Evolutionary conservation across 2,888 invertebrate genomes (phyloP).

Genomic region (Platynereis dumerilii): DNA sequence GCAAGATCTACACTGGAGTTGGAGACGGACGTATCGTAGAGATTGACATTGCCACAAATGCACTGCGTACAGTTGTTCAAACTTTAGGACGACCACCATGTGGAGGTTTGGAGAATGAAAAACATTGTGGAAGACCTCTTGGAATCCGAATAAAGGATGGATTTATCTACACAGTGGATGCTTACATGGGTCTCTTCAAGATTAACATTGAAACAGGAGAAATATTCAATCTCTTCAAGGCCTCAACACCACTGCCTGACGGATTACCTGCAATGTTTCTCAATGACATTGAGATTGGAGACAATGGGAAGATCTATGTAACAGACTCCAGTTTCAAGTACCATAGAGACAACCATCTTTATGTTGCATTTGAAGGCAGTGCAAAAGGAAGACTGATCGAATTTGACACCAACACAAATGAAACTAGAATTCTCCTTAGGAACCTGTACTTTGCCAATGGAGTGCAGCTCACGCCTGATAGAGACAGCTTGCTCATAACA

Average conservation of each 20-base stretch:
- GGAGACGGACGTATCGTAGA: constrained; percentile 55
- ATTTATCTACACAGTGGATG: constrained; percentile 74
- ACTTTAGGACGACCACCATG: constrained; percentile 54
- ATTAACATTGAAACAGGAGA: constrained; percentile 70
- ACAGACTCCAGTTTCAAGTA: constrained; percentile 83
- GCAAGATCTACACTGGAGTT: constrained; percentile 81
- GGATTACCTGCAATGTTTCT: constrained; percentile 64
- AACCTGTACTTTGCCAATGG: constrained; percentile 89
- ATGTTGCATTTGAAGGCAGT: constrained; percentile 41
- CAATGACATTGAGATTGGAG: constrained; percentile 78
- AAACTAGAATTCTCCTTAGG: constrained; percentile 76
- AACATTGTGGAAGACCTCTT: constrained; percentile 89
- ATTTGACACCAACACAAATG: constrained; percentile 79
- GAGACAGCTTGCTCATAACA: constrained; percentile 66
- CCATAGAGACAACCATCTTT: constrained; percentile 74
- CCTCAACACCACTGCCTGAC: not conserved
- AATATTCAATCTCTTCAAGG: constrained; percentile 4
- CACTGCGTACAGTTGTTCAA: constrained; percentile 44
- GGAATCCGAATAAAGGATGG: constrained; percentile 77
- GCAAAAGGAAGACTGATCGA: constrained; percentile 68
- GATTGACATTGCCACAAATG: constrained; percentile 45
- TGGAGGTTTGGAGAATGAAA: constrained; percentile 71
- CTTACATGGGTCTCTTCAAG: constrained; percentile 87
- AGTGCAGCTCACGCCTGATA: constrained; percentile 79
- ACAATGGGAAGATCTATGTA: constrained; percentile 87